These are phyloP conservation scores for Trichogramma evanescens DNA, from an alignment of 2,888 invertebrate genomes.

Conservation along the genomic window DNA sequence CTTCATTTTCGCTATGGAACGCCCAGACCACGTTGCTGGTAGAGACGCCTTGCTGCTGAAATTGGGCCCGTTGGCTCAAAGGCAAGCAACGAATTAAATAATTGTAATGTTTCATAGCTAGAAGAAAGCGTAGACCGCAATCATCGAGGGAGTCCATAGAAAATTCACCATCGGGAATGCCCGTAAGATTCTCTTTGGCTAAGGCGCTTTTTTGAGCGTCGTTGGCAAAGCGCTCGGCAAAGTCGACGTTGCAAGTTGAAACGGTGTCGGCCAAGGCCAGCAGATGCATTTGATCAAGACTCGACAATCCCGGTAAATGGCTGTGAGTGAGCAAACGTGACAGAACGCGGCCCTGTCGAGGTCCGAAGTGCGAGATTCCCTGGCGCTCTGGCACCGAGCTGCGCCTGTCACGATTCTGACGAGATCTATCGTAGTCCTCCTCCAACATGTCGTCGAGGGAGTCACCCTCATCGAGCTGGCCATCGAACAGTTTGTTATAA, in stretches of 20 bases:
- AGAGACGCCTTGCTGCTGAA: slow-evolving; percentile 80
- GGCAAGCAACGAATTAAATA: slow-evolving; percentile 91
- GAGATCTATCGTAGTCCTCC: slow-evolving; percentile 58
- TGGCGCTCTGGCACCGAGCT: slow-evolving; percentile 68
- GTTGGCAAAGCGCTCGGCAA: slow-evolving; percentile 73
- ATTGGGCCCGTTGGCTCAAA: slow-evolving; percentile 74
- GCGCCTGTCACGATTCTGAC: slow-evolving; percentile 55
- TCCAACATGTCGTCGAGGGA: slow-evolving; percentile 74
- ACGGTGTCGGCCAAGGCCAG: slow-evolving; percentile 98
- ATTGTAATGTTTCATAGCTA: slow-evolving; percentile 96
- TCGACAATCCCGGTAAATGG: slow-evolving; percentile 87
- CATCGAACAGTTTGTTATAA: slow-evolving; percentile 87
- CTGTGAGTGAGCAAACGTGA: slow-evolving; percentile 90
- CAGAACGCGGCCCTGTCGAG: slow-evolving; percentile 75
- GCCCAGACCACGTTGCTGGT: slow-evolving; percentile 96
- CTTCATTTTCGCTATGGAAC: slow-evolving; percentile 96
- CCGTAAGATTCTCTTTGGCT: slow-evolving; percentile 59
- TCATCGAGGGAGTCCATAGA: slow-evolving; percentile 84
- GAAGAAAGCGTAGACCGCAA: slow-evolving; percentile 89
- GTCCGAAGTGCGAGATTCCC: slow-evolving; percentile 78
- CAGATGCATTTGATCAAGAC: slow-evolving; percentile 98
- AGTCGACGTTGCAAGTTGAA: slow-evolving; percentile 82
- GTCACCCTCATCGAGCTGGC: slow-evolving; percentile 69
- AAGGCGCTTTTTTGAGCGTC: slow-evolving; percentile 61
- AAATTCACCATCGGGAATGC: slow-evolving; percentile 52